Conservation (phyloP, 1,140 invertebrate species). For the Melanaphis sacchari region DNA sequence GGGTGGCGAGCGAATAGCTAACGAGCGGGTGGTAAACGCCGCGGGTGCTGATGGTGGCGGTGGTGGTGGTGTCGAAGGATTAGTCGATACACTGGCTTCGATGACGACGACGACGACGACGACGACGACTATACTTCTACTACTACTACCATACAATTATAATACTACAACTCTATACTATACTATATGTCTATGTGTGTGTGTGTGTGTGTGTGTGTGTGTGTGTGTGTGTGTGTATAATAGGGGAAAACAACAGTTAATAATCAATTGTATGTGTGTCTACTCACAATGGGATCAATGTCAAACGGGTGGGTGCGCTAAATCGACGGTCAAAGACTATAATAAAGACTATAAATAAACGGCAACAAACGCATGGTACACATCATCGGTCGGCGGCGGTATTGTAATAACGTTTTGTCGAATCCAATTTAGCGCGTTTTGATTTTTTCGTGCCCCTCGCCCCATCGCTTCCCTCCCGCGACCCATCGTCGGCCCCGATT, state of each 20-base stretch:
- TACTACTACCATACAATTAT: neutral
- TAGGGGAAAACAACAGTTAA: constrained; percentile 57
- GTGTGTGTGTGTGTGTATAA: neutral
- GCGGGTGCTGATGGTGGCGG: neutral
- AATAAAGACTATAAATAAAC: constrained; percentile 38
- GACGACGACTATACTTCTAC: neutral
- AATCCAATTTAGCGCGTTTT: constrained; percentile 52
- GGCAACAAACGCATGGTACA: constrained; percentile 44
- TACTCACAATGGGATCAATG: constrained; percentile 54
- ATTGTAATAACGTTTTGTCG: constrained; percentile 46
- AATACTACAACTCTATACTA: neutral
- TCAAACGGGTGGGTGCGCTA: constrained; percentile 57
- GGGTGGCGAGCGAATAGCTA: neutral
- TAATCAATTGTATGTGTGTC: constrained; percentile 55
- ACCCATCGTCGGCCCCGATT: neutral
- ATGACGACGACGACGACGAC: too few relatives aligned
- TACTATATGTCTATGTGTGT: too few relatives aligned
- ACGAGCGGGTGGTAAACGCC: neutral
- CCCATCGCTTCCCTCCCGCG: neutral
- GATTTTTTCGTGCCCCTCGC: neutral
- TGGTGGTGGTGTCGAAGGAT: constrained; percentile 42
- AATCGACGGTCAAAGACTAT: constrained; percentile 52
- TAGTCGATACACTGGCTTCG: constrained; percentile 20
- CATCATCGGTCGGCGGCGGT: constrained; percentile 33
- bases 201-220: too few relatives aligned